Evolutionary conservation across 30 jellyfish, hydroid and myxozoan genomes (phyloP).

Genomic region (Clytia hemisphaerica): DNA sequence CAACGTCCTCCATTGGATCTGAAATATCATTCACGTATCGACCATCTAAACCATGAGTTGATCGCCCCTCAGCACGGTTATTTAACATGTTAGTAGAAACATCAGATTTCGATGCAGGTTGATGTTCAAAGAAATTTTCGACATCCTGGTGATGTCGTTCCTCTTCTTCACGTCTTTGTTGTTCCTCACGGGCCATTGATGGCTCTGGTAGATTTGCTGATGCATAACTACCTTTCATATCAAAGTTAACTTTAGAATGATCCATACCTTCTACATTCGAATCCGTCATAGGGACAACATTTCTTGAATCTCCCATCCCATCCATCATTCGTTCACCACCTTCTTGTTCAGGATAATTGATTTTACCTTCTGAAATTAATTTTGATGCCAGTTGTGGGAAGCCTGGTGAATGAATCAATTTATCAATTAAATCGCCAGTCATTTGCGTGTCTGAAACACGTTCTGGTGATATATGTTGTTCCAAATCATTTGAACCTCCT

Average conservation of each 20-base stretch:
- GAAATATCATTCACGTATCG: conserved; percentile 90
- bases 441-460: not conserved
- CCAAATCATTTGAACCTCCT: no score
- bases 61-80: conserved; percentile 20
- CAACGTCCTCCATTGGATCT: conserved; percentile 66
- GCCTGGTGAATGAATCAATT: conserved; percentile 25
- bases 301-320: not conserved
- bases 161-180: conserved; percentile 2
- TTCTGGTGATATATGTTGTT: not conserved
- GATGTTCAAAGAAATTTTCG: conserved; percentile 16
- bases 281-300: not conserved
- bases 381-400: conserved; percentile 29
- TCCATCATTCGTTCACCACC: not conserved
- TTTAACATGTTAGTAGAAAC: conserved; percentile 40
- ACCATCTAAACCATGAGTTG: no score
- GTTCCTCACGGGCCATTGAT: not conserved
- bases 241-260: conserved; percentile 9
- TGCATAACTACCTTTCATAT: conserved; percentile 8
- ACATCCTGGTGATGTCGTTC: not conserved
- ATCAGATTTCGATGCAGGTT: conserved; percentile 26
- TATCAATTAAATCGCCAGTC: conserved; percentile 10
- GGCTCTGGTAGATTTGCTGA: conserved; percentile 7
- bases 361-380: conserved; percentile 9
- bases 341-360: not conserved
- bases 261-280: conserved; percentile 16